Conservation (phyloP, 2,113 vertebrate genomes). For the Pelobates fuscus region DNA sequence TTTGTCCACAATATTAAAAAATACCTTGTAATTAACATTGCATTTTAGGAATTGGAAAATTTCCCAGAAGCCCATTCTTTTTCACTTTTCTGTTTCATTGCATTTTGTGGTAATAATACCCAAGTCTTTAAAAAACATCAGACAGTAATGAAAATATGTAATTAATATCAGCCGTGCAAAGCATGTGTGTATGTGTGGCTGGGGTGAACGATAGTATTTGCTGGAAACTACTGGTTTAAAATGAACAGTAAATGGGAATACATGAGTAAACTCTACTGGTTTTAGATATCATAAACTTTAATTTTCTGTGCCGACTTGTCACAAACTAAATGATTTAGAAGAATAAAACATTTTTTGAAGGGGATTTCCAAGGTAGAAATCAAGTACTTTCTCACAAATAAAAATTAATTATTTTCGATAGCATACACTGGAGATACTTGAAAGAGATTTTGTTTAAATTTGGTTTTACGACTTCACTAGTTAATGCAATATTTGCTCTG, state of each 20-base stretch:
- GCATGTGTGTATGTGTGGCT: conserved; percentile 62
- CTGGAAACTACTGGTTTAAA: conserved; percentile 81
- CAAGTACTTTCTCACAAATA: too few species aligned
- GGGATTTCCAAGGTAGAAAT: too few species aligned
- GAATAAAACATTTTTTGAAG: too few species aligned
- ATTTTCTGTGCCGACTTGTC: too few species aligned
- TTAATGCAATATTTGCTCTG: too few species aligned
- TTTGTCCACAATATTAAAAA: conserved; percentile 66
- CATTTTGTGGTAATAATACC: conserved; percentile 84
- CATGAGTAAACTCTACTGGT: conserved; percentile 66
- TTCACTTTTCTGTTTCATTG: conserved; percentile 79
- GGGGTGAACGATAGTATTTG: conserved; percentile 72
- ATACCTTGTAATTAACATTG: conserved; percentile 83
- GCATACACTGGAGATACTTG: too few species aligned
- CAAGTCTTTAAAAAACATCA: conserved; percentile 68
- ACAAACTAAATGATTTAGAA: too few species aligned
- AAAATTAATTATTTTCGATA: too few species aligned
- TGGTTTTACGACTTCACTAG: too few species aligned
- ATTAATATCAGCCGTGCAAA: conserved; percentile 84
- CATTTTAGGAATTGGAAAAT: conserved; percentile 86
- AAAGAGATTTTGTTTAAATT: too few species aligned
- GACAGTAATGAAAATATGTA: conserved; percentile 83
- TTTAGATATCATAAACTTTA: too few species aligned
- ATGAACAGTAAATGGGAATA: conserved; percentile 77
- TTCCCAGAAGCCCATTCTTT: conserved; percentile 86